These are phyloP conservation scores for Abscondita cerata DNA, from an alignment of 2,888 invertebrate genomes.

Conservation along the genomic window DNA sequence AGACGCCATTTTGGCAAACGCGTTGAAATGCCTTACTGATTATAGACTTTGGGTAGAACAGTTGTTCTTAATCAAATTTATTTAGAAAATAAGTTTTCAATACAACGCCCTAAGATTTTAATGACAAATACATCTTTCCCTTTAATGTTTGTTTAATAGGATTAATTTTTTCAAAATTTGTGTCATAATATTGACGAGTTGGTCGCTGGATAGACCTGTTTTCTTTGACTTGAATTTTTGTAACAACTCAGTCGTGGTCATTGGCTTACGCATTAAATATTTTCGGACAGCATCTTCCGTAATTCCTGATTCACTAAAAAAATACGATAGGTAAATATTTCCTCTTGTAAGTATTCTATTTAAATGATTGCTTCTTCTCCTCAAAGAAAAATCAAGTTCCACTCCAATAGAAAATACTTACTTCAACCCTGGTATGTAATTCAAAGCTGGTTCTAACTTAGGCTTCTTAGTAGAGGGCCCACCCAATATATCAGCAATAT, in stretches of 20 bases:
- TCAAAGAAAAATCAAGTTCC: neutral
- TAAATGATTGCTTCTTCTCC: no score
- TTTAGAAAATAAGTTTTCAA: no score
- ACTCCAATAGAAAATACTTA: constrained; percentile 39
- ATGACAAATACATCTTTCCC: constrained; percentile 93
- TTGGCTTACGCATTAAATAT: constrained; percentile 94
- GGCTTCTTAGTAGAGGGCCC: constrained; percentile 62
- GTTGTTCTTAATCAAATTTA: no score
- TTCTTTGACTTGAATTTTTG: constrained; percentile 96
- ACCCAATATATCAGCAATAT: constrained; percentile 58
- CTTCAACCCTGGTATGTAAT: constrained; percentile 61
- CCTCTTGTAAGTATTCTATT: no score
- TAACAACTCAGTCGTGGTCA: constrained; percentile 95
- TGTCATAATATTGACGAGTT: constrained; percentile 92
- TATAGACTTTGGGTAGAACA: no score
- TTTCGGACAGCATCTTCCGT: constrained; percentile 94
- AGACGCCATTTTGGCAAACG: no score
- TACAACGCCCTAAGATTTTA: constrained; percentile 65
- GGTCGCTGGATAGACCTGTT: constrained; percentile 87
- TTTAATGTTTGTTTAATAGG: constrained; percentile 91
- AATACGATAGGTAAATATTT: no score
- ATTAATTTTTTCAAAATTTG: constrained; percentile 95
- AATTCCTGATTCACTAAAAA: constrained; percentile 82
- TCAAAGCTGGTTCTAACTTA: constrained; percentile 61
- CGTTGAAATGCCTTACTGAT: no score